Conservation (phyloP, 2,113 vertebrate genomes). For the human (Homo sapiens) region DNA sequence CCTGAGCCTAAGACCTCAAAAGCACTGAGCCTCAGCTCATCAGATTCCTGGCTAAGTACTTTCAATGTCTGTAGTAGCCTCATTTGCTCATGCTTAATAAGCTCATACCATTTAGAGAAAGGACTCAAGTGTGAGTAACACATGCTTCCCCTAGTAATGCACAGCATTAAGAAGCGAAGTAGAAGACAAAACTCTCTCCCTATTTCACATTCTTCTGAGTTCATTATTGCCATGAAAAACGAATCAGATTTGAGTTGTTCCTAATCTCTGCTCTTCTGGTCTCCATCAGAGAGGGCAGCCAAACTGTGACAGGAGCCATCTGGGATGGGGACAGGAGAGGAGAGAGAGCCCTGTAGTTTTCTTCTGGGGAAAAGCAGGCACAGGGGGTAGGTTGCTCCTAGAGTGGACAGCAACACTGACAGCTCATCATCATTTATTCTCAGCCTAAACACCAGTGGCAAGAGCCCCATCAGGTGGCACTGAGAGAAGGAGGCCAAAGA, state of each 20-base stretch:
- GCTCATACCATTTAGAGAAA: background rate
- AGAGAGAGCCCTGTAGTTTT: background rate
- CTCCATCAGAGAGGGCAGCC: conserved; percentile 18
- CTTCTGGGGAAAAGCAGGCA: background rate
- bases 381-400: background rate
- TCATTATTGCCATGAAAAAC: background rate
- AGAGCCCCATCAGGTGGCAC: background rate
- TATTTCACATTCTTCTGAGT: background rate
- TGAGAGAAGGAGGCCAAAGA: background rate
- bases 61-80: background rate
- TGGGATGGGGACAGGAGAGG: too few species aligned
- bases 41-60: background rate
- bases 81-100: background rate
- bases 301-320: background rate
- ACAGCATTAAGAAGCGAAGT: background rate
- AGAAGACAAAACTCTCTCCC: background rate
- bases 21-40: rapidly evolving
- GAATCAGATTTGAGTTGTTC: background rate
- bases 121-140: background rate
- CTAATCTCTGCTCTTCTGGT: background rate
- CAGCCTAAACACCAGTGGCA: background rate
- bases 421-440: background rate
- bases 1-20: background rate
- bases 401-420: background rate
- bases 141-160: background rate